These are phyloP conservation scores for Psilanteris sp. DNA, from an alignment of 1,140 invertebrate species.

Conservation along the genomic window DNA sequence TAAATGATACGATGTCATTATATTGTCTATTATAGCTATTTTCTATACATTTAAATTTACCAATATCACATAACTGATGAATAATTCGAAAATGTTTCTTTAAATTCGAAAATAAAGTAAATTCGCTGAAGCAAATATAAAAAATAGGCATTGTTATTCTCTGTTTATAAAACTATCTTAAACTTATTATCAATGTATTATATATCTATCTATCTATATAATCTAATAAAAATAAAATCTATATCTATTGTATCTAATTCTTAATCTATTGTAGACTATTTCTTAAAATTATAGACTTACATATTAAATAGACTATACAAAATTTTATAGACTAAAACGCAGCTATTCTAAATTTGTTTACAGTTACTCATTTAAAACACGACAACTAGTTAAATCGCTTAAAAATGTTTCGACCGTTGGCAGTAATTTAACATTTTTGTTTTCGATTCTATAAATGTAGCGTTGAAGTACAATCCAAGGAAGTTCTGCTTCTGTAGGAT, in stretches of 20 bases:
- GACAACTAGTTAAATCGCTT: background rate
- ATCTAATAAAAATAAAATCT: background rate
- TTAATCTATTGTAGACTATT: no score
- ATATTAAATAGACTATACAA: no score
- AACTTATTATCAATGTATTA: background rate
- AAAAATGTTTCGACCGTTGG: slow-evolving; percentile 3
- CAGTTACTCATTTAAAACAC: no score
- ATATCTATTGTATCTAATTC: no score
- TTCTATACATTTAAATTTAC: slow-evolving; percentile 1
- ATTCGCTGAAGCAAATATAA: background rate
- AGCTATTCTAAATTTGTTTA: no score
- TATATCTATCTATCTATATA: background rate
- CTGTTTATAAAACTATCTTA: background rate
- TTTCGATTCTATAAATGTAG: slow-evolving; percentile 28
- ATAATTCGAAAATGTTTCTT: background rate
- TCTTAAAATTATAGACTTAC: no score
- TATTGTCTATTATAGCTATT: background rate
- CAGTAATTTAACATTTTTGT: slow-evolving; percentile 24
- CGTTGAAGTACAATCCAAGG: slow-evolving; percentile 35
- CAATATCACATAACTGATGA: background rate
- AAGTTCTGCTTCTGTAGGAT: background rate
- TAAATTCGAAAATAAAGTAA: background rate
- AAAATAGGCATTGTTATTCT: background rate
- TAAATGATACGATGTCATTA: background rate
- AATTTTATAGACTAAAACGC: no score